A percentile compares a stretch with the other conserved stretches of the same genome.
phyloP scores from a whole-genome alignment of 2,113 vertebrate species.

The Prionailurus bengalensis region DNA sequence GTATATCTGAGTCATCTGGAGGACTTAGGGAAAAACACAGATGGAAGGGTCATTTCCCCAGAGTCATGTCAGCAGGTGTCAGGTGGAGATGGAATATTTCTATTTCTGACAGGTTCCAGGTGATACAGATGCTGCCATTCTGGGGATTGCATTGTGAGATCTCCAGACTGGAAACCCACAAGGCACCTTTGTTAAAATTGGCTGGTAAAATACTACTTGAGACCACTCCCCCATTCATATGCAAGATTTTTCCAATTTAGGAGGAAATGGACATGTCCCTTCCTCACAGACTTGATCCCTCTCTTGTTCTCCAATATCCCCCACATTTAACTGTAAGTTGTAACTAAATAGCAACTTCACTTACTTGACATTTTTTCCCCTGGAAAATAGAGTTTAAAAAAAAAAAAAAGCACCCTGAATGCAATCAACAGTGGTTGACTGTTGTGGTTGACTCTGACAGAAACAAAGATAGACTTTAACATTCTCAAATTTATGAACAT shows the following conservation, averaged over 20 bases:
- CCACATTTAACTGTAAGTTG: neutral
- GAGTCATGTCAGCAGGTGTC: neutral
- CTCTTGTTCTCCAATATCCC: neutral
- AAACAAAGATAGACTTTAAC: neutral
- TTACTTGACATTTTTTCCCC: neutral
- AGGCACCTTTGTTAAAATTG: neutral
- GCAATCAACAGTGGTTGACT: neutral
- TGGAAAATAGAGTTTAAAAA: neutral
- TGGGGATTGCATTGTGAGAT: neutral
- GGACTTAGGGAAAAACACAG: neutral
- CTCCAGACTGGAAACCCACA: neutral
- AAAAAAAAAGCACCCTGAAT: neutral
- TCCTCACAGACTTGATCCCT: neutral
- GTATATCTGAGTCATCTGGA: fast-evolving
- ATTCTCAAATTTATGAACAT: neutral
- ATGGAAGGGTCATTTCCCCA: too few relatives aligned
- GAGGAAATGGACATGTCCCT: neutral
- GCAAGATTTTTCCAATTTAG: neutral
- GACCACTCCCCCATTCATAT: neutral
- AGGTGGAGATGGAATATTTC: neutral
- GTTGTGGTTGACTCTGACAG: neutral
- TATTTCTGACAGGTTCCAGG: neutral
- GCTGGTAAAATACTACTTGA: neutral
- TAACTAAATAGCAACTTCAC: neutral
- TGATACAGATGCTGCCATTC: neutral